Conservation (phyloP, 2,888 invertebrate species). For the Chymomyza fuscimana region DNA sequence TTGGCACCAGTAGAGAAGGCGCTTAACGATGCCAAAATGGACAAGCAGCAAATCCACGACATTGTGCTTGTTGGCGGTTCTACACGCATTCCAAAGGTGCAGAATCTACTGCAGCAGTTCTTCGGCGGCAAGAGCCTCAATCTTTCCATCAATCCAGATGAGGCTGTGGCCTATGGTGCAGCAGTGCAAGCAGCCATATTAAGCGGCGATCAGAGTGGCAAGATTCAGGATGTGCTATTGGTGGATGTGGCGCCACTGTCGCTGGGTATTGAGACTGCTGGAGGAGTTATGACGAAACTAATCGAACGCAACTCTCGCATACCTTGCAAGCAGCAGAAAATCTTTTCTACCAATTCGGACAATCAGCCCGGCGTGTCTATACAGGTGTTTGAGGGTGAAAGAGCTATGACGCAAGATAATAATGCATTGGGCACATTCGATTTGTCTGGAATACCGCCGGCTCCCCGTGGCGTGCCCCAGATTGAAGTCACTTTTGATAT, state of each 20-base stretch:
- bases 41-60: constrained; percentile 88
- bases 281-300: constrained; percentile 89
- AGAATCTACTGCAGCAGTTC: constrained; percentile 86
- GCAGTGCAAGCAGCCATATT: constrained; percentile 87
- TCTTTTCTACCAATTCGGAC: constrained; percentile 90
- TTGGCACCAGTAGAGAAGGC: constrained; percentile 89
- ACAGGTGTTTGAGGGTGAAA: constrained; percentile 88
- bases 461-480: constrained; percentile 91
- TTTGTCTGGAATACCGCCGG: constrained; percentile 94
- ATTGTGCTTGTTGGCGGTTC: constrained; percentile 91
- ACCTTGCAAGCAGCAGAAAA: constrained; percentile 86
- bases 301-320: constrained; percentile 86
- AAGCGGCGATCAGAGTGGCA: constrained; percentile 85
- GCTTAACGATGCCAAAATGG: constrained; percentile 88
- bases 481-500: constrained; percentile 90
- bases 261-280: constrained; percentile 88
- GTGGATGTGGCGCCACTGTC: constrained; percentile 86
- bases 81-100: constrained; percentile 89
- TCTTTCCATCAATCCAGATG: constrained; percentile 88
- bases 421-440: constrained; percentile 97
- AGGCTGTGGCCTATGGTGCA: constrained; percentile 89
- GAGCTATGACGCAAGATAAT: constrained; percentile 96
- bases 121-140: constrained; percentile 87
- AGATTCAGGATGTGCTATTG: constrained; percentile 87
- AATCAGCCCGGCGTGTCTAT: constrained; percentile 89